Base-by-base conservation (phyloP, 1,140 invertebrate species). In the Brachionus plicatilis region DNA sequence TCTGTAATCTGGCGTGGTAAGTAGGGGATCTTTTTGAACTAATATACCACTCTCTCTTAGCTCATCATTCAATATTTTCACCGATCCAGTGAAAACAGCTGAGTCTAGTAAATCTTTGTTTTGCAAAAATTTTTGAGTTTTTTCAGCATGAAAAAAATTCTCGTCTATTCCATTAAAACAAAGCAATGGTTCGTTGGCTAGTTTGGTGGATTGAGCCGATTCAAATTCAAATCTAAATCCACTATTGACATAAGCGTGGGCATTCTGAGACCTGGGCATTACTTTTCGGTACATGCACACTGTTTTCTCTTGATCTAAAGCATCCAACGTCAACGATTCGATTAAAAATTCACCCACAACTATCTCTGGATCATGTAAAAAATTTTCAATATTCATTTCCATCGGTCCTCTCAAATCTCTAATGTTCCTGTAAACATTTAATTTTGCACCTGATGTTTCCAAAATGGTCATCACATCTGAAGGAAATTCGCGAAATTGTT, bases 401-500 rank as follows among this genome's bases (percentile, higher is more conserved):
- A 37, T 37, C 6, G 33, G 33, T 37, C 33, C 6, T 0, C 5
- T 37, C 33, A 37, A 37, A 37, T 11, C 6, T 11, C 27, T 82
- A 29, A 14, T 65, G 33, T 17, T 82, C 53, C 33, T 60, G 53
- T 17, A 47, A 29, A 82, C 27, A 47, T 65, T 68, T 9, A 82
- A 14, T 27, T 12, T 65, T 8, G 79, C 56, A 3, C 3, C 53
- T 0, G 9, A 20, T n/a, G 27, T 17, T 68, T 82, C 79, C 17
- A 82, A 41, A 65, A 82, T 60, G 11, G 17, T 20, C 27, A 68
- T 24, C 20, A 82, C 33, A 68, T 82, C 79, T 6, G 94, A 95
- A 1, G 93, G 93, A 87, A 94, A 95, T 84, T 93, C 92, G 1
- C 89, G 89, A 86, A 93, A 90, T 6, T 88, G 86, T 85, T 94